Evolutionary conservation across 1,140 invertebrate genomes (phyloP).

Genomic region (Macrocentrus cingulum): DNA sequence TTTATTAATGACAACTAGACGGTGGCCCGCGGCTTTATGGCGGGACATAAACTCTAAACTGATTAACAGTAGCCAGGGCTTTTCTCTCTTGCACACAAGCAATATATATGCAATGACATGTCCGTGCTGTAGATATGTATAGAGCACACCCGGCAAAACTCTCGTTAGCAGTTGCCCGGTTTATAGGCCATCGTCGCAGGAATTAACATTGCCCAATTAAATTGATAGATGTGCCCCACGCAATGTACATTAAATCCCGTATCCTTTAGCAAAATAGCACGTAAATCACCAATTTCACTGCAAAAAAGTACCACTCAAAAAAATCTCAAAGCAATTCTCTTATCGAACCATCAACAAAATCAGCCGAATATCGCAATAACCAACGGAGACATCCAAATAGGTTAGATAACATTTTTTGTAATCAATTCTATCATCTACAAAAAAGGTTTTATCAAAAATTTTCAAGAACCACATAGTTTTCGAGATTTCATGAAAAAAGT

Average conservation of each 20-base stretch:
- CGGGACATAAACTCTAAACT: conserved; percentile 61
- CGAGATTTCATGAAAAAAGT: too few relatives aligned
- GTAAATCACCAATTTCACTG: conserved; percentile 47
- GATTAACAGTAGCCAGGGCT: conserved; percentile 56
- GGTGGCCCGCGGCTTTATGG: conserved; percentile 50
- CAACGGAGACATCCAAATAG: too few relatives aligned
- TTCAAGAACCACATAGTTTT: too few relatives aligned
- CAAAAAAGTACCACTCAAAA: too few relatives aligned
- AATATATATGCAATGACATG: conserved; percentile 54
- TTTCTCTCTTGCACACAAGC: conserved; percentile 29
- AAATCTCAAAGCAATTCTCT: too few relatives aligned
- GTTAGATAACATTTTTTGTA: too few relatives aligned
- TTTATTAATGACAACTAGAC: conserved; percentile 60
- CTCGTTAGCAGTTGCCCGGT: conserved; percentile 56
- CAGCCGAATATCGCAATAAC: too few relatives aligned
- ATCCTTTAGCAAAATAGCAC: conserved; percentile 43
- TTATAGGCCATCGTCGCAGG: conserved; percentile 59
- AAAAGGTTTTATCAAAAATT: too few relatives aligned
- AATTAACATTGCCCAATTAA: conserved; percentile 61
- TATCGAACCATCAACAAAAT: too few relatives aligned
- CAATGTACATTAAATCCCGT: conserved; percentile 49
- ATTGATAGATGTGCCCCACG: conserved; percentile 56
- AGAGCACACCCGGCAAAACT: conserved; percentile 39
- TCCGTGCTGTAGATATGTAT: conserved; percentile 13
- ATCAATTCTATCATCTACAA: too few relatives aligned